Evolutionary conservation across 2,888 invertebrate genomes (phyloP), one percentile per base, ranked within the genome.

Genomic region (Apamea sordens): DNA sequence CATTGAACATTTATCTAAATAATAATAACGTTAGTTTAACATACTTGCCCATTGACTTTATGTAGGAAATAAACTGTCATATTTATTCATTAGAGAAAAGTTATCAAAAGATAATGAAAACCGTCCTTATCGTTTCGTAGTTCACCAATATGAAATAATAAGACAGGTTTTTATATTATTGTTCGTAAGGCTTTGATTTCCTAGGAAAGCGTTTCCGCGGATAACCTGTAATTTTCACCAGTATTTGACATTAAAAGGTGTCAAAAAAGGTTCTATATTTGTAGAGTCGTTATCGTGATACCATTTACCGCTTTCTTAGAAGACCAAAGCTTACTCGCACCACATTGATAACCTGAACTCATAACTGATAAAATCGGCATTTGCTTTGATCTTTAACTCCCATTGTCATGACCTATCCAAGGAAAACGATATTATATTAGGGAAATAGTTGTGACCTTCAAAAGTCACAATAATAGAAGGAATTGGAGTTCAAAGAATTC

Each of bases 391-490:
- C 76, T 56, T 36, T 24, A 63, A 53, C 28, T 61, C 24, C 50
- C 21, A 24, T 36, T 15, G 53, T 53, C 68, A 18, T 53, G 67
- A 75, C 24, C 15, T 63, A 36, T 75, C 32, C 24, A n/a, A 50
- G n/a, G 28, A 82, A 82, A 69, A 76, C 21, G 47, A 56, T 69
- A 36, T 69, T 68, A 64, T 56, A 36, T 76, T 63, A n/a, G 24
- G n/a, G 1, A 44, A 73, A 72, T 10, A 47, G 21, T 15, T 3
- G 21, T 50, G 56, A 76, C 63, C 77, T 76, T 69, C 36, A 36
- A 76, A 63, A 8, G 41, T 28, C 47, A 77, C 56, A 28, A 21
- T 41, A 21, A 50, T 41, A 36, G 61, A 18, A 44, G 24, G n/a
- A 5, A 28, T 18, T 56, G 5, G 18, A 69, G 21, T n/a, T 47